These are phyloP conservation scores for Macaca fascicularis DNA, from an alignment of 2,113 vertebrate species.

Conservation along the genomic window DNA sequence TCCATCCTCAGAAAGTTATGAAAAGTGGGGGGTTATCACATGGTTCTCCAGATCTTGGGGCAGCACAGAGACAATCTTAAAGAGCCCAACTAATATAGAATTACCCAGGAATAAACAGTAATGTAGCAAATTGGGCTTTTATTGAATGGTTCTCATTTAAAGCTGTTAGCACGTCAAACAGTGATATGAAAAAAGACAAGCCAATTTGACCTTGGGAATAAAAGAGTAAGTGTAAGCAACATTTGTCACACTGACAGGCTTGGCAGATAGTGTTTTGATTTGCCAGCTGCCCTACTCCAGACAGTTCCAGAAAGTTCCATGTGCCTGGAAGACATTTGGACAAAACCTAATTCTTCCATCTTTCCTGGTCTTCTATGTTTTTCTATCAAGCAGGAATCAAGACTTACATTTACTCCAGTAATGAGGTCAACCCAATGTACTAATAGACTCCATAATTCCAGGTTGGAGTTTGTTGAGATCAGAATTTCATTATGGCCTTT, in stretches of 20 bases:
- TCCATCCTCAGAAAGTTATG: neutral
- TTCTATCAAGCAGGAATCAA: neutral
- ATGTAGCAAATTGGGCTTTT: constrained; percentile 65
- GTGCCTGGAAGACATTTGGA: neutral
- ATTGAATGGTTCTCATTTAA: constrained; percentile 71
- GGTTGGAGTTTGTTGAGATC: neutral
- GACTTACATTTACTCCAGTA: neutral
- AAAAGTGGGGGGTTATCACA: neutral
- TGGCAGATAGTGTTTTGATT: constrained; percentile 74
- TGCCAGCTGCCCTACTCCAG: constrained; percentile 61
- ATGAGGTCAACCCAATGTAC: neutral
- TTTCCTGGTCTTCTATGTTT: neutral
- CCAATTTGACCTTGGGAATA: constrained; percentile 76
- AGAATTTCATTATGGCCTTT: neutral
- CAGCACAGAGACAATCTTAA: constrained; percentile 14
- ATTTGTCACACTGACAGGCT: constrained; percentile 73
- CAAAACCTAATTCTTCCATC: neutral
- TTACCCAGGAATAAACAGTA: constrained; percentile 66
- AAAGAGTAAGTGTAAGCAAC: constrained; percentile 70
- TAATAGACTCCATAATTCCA: neutral
- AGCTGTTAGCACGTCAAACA: constrained; percentile 72
- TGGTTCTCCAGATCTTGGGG: neutral
- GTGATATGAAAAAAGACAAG: constrained; percentile 62
- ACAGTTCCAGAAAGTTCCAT: neutral
- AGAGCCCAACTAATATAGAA: constrained; percentile 50